A percentile compares a stretch with the other conserved stretches of the same genome.
phyloP scores from a whole-genome alignment of 2,888 invertebrate species.

The Sminthurides aquaticus region DNA sequence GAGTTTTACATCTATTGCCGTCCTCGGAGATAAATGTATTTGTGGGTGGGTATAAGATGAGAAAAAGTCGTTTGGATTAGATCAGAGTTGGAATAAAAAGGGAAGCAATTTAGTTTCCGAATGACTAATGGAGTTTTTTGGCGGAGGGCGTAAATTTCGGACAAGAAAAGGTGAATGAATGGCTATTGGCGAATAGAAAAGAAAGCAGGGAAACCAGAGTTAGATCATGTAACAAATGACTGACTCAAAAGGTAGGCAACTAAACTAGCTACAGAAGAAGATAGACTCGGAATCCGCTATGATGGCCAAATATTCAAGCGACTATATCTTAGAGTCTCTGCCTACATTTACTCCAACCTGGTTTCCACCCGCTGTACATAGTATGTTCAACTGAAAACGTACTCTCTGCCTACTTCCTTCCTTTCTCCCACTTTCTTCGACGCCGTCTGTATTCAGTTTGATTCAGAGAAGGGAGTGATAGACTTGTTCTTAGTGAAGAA shows the following conservation, averaged over 20 bases:
- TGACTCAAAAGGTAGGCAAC: too few species aligned
- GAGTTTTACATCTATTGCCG: too few species aligned
- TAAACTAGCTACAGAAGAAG: too few species aligned
- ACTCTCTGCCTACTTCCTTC: too few species aligned
- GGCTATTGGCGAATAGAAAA: constrained; percentile 23
- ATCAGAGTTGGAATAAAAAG: constrained; percentile 8
- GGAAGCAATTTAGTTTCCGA: constrained; percentile 23
- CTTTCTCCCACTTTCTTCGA: too few species aligned
- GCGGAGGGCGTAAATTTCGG: constrained; percentile 26
- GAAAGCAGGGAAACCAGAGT: neutral
- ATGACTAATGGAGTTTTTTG: constrained; percentile 24
- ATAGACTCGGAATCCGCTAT: too few species aligned
- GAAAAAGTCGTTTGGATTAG: neutral
- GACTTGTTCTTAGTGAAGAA: constrained; percentile 15
- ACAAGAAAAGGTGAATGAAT: constrained; percentile 29
- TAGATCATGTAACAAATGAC: neutral
- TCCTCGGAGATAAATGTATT: neutral
- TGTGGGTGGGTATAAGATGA: neutral
- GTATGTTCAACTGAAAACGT: too few species aligned
- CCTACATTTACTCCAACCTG: too few species aligned
- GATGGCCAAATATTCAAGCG: too few species aligned
- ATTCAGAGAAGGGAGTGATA: constrained; percentile 24
- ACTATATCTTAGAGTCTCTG: too few species aligned
- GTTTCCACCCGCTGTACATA: too few species aligned
- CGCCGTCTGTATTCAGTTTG: too few species aligned